Percentiles rank a stretch among this genome's conserved stretches.
Conservation (phyloP, 1,140 invertebrate species). For the Aphaenogaster ashmeadi region DNA sequence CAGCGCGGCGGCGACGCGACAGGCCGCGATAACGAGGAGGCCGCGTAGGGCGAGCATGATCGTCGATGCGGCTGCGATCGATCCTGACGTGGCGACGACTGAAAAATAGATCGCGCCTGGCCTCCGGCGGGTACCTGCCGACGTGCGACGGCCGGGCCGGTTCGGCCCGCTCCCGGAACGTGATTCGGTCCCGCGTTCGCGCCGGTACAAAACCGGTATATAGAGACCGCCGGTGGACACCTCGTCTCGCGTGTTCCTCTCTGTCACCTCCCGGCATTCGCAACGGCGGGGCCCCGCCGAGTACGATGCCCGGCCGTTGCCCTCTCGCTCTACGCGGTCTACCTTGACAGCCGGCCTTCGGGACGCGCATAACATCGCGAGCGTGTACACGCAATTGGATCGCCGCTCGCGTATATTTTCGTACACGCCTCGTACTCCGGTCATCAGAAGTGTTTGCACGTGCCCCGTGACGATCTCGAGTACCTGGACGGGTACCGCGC, state of each 20-base stretch:
- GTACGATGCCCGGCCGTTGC: conserved; percentile 78
- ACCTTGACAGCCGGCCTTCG: conserved; percentile 52
- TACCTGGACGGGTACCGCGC: not conserved
- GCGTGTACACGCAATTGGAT: not conserved
- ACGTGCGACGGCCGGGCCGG: not conserved
- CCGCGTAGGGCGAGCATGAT: conserved; percentile 65
- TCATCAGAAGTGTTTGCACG: conserved; percentile 24
- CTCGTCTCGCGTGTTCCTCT: conserved; percentile 2
- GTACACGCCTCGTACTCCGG: not conserved
- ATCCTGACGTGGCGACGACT: conserved; percentile 15
- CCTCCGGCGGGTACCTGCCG: conserved; percentile 2
- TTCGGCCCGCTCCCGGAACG: conserved; percentile 46
- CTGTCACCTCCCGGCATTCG: conserved; percentile 42
- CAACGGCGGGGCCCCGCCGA: conserved; percentile 12
- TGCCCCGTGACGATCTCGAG: not conserved
- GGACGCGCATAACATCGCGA: not conserved
- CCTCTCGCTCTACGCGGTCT: conserved; percentile 56
- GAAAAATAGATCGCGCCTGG: conserved; percentile 65
- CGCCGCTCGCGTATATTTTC: conserved; percentile 15
- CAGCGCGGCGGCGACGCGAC: conserved; percentile 13
- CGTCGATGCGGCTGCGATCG: not conserved
- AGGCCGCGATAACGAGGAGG: conserved; percentile 55
- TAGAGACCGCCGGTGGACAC: conserved; percentile 1
- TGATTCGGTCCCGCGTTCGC: conserved; percentile 45
- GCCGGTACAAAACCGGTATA: conserved; percentile 68